phyloP scores from a whole-genome alignment of 2,797 vertebrate genomes.

The Diceros bicornis region DNA sequence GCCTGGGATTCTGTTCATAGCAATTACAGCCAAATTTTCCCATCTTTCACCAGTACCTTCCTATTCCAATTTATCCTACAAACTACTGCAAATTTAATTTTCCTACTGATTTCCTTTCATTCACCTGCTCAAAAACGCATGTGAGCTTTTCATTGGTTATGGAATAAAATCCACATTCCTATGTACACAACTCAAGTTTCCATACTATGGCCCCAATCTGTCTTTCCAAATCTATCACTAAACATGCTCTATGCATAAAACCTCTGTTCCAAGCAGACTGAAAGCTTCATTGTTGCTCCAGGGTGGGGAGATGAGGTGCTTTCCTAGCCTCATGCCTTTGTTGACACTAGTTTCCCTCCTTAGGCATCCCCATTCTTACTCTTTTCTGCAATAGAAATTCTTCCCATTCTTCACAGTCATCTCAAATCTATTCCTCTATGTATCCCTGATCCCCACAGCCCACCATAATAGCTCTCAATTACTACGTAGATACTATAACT shows the following conservation, averaged over 20 bases:
- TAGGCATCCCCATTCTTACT: background rate
- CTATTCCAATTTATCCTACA: background rate
- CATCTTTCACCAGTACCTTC: background rate
- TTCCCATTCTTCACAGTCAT: background rate
- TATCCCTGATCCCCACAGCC: background rate
- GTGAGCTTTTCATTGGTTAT: background rate
- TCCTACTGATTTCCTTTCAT: constrained; percentile 51
- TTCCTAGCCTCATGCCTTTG: background rate
- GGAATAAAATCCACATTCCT: constrained; percentile 26
- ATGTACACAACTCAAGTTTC: background rate
- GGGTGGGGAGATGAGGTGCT: background rate
- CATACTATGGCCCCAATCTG: background rate
- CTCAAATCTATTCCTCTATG: background rate
- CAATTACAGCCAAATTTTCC: background rate
- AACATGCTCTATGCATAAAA: background rate
- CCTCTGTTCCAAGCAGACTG: background rate
- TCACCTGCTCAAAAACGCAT: constrained; percentile 41
- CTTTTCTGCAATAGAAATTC: background rate
- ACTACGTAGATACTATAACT: background rate
- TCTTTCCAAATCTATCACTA: background rate
- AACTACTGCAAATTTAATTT: constrained; percentile 51
- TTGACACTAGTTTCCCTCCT: background rate
- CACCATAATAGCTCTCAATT: background rate
- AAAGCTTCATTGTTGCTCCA: background rate
- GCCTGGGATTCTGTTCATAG: background rate